Conservation (phyloP, 2,113 vertebrate species). For the Ageneiosus marmoratus region DNA sequence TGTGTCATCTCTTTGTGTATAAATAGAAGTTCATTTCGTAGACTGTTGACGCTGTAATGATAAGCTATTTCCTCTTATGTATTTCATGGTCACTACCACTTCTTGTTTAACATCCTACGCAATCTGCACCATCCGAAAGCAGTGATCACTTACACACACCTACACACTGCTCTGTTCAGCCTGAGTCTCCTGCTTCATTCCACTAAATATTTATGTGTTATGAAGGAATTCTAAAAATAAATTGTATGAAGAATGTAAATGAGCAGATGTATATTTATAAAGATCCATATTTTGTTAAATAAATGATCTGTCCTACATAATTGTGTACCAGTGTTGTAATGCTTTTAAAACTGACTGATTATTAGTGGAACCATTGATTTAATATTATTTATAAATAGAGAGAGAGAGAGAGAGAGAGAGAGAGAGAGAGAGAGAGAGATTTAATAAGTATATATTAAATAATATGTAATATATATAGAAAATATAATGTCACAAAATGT, state of each 20-base stretch:
- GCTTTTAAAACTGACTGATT: neutral
- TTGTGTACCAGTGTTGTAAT: neutral
- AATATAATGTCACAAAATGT: neutral
- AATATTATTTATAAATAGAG: neutral
- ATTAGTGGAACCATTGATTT: neutral
- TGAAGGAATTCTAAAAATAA: conserved; percentile 48
- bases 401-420: no score
- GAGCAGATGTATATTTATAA: conserved; percentile 55
- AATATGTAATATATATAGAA: no score
- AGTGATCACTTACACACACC: conserved; percentile 14
- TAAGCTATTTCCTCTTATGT: conserved; percentile 42
- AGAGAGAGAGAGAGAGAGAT: no score
- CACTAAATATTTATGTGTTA: conserved; percentile 33
- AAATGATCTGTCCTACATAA: conserved; percentile 41
- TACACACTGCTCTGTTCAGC: conserved; percentile 8
- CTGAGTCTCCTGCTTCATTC: conserved; percentile 4
- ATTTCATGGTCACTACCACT: conserved; percentile 44
- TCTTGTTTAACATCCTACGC: conserved; percentile 43
- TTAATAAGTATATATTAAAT: no score
- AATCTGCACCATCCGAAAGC: conserved; percentile 17
- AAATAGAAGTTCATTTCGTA: conserved; percentile 40
- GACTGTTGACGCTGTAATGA: conserved; percentile 28
- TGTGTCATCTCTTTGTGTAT: conserved; percentile 37
- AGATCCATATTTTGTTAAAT: conserved; percentile 56
- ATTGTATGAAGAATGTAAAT: conserved; percentile 42